phyloP scores from a whole-genome alignment of 2,113 vertebrate genomes.

The Daboia siamensis region DNA sequence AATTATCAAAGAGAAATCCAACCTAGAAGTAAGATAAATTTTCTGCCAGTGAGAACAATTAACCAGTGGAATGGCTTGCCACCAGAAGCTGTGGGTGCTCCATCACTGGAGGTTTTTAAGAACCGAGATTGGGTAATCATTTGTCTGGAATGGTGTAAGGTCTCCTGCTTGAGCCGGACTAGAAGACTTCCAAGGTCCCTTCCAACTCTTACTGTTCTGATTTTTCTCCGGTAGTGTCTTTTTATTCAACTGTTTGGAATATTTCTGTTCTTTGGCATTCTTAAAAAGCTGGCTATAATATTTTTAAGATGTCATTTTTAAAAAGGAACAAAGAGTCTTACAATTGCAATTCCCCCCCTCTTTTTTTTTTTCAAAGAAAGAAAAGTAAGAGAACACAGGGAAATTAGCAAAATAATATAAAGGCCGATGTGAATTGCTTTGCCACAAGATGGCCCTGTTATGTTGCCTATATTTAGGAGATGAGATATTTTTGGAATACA shows the following conservation, averaged over 20 bases:
- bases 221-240: background rate
- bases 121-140: background rate
- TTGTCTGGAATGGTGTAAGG: background rate
- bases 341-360: background rate
- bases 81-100: background rate
- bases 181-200: background rate
- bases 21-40: background rate
- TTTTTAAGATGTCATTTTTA: accelerated
- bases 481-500: slow-evolving; percentile 53
- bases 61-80: background rate
- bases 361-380: background rate
- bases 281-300: background rate
- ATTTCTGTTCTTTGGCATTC: background rate
- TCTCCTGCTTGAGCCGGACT: background rate
- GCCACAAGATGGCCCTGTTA: slow-evolving; percentile 71
- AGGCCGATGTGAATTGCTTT: slow-evolving; percentile 13
- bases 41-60: background rate
- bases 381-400: background rate
- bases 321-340: background rate
- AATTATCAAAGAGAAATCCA: background rate
- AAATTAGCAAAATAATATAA: background rate
- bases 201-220: background rate
- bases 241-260: background rate
- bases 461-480: slow-evolving; percentile 30
- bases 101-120: background rate